phyloP scores from a whole-genome alignment of 2,113 vertebrate species.

The Antechinus stuartii region DNA sequence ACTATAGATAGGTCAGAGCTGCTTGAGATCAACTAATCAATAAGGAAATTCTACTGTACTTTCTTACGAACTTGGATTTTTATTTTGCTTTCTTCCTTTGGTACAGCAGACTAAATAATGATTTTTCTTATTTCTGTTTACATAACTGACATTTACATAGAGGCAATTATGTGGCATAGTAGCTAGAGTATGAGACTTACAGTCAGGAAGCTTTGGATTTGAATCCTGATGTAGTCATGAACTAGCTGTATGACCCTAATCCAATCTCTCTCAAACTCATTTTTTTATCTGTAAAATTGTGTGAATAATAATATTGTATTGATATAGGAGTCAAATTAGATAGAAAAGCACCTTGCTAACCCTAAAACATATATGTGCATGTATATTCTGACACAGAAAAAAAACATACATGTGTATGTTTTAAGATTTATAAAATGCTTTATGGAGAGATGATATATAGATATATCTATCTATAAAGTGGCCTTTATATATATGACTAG shows the following conservation, averaged over 20 bases:
- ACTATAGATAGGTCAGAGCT: slow-evolving; percentile 7
- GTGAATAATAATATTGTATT: neutral
- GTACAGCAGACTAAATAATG: neutral
- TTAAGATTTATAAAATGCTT: neutral
- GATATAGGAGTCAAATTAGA: neutral
- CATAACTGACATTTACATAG: neutral
- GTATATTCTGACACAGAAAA: neutral
- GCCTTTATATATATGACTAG: neutral
- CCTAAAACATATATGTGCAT: neutral
- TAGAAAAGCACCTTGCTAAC: neutral
- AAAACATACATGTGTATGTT: neutral
- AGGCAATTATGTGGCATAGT: neutral
- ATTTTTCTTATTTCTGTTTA: neutral
- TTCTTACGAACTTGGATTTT: slow-evolving; percentile 1
- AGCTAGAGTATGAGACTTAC: neutral
- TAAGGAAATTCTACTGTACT: neutral
- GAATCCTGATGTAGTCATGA: neutral
- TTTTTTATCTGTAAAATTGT: neutral
- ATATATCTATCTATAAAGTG: neutral
- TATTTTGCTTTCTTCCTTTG: neutral
- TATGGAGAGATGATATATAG: neutral
- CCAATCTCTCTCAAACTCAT: neutral
- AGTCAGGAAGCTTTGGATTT: neutral
- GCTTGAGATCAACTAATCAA: slow-evolving; percentile 1
- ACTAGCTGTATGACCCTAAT: neutral